A percentile compares a stretch with the other conserved stretches of the same genome.
Evolutionary conservation across 1,140 invertebrate genomes (phyloP).

Genomic region (Listronotus oregonensis): DNA sequence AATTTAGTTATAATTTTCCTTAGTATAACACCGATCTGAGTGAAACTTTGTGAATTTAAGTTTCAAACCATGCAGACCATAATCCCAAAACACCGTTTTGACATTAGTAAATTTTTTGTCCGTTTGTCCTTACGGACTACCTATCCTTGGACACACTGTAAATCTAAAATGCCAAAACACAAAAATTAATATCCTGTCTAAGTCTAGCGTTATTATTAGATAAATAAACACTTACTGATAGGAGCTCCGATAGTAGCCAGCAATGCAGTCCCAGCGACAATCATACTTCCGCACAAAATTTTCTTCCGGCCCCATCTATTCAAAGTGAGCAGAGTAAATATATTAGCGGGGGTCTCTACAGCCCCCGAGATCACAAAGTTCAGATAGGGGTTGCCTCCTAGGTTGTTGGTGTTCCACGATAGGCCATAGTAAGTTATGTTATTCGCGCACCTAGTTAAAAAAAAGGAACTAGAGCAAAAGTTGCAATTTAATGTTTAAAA

Average conservation of each 20-base stretch:
- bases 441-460: constrained; percentile 69
- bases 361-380: constrained; percentile 76
- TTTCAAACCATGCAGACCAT: no score
- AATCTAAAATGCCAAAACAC: no score
- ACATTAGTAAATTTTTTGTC: no score
- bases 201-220: background rate
- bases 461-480: no score
- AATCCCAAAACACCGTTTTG: no score
- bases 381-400: constrained; percentile 73
- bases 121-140: no score
- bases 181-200: no score
- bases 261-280: constrained; percentile 67
- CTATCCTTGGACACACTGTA: no score
- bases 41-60: no score
- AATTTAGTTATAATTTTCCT: no score
- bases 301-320: constrained; percentile 73
- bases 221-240: constrained; percentile 51
- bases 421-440: constrained; percentile 81
- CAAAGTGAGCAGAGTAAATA: constrained; percentile 69
- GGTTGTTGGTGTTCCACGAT: constrained; percentile 75
- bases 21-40: no score
- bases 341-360: constrained; percentile 78
- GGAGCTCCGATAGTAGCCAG: constrained; percentile 65
- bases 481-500: no score
- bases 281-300: constrained; percentile 71